Percentiles rank a stretch among this genome's conserved stretches.
These are phyloP conservation scores for Tuta absoluta DNA, from an alignment of 2,888 invertebrate species.

Conservation along the genomic window DNA sequence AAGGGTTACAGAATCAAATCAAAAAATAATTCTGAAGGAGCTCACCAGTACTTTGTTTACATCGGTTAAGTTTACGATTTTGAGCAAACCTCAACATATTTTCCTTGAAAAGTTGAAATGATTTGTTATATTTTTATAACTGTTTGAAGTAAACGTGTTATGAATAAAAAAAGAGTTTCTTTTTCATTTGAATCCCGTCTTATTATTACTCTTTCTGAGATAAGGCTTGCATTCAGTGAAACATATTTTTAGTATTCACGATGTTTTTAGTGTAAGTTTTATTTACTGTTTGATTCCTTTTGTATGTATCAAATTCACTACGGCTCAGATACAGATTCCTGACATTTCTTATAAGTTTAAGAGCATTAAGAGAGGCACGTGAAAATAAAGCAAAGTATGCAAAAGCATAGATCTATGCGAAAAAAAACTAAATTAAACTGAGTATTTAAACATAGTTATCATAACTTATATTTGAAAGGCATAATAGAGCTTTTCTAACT, in stretches of 20 bases:
- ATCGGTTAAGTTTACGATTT: slow-evolving; percentile 18
- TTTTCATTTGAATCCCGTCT: not conserved
- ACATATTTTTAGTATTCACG: no score
- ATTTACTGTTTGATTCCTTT: no score
- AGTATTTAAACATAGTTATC: not conserved
- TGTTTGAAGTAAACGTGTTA: not conserved
- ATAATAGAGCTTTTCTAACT: not conserved
- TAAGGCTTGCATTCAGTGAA: no score
- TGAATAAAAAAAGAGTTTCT: not conserved
- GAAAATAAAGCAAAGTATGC: no score
- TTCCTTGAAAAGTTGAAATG: slow-evolving; percentile 12
- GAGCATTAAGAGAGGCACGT: no score
- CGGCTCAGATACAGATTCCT: no score
- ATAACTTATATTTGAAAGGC: not conserved
- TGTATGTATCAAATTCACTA: no score
- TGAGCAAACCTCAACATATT: slow-evolving; percentile 6
- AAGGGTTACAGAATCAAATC: slow-evolving; percentile 58
- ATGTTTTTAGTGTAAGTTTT: no score
- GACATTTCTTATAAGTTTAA: no score
- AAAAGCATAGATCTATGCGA: no score
- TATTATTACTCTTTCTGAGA: no score
- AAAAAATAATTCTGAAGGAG: slow-evolving; percentile 49
- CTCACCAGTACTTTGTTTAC: slow-evolving; percentile 19
- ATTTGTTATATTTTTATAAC: not conserved
- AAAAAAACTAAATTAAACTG: no score